These are phyloP conservation scores for Siniperca obscura DNA, from an alignment of 2,797 vertebrate species.

Conservation along the genomic window DNA sequence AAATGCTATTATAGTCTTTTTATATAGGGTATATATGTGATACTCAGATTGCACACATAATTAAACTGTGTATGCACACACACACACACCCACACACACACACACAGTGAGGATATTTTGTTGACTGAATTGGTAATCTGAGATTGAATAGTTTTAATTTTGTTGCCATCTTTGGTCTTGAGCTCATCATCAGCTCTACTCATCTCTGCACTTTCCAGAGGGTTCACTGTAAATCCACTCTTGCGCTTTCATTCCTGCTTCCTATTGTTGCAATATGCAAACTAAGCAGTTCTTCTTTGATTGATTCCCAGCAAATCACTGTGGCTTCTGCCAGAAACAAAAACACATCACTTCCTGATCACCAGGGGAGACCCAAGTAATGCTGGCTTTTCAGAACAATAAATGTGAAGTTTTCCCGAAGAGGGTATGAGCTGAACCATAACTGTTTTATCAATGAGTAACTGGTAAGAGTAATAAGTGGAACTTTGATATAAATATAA, in stretches of 20 bases:
- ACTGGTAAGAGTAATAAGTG: not conserved
- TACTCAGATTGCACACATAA: not conserved
- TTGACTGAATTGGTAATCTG: constrained; percentile 7
- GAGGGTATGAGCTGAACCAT: not conserved
- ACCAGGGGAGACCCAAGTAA: not conserved
- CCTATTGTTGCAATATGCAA: constrained; percentile 4
- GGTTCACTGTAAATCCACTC: not conserved
- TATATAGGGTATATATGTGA: not conserved
- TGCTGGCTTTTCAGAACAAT: not conserved
- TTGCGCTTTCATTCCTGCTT: not conserved
- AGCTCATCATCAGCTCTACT: constrained; percentile 7
- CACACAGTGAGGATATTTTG: not conserved
- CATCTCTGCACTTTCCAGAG: not conserved
- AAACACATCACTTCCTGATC: not conserved
- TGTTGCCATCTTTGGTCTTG: constrained; percentile 9
- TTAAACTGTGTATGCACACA: not conserved
- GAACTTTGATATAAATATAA: not conserved
- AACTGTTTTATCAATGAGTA: not conserved
- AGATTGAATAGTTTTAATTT: constrained; percentile 23
- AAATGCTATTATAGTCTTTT: not conserved
- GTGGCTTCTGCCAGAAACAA: constrained; percentile 4
- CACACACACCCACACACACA: too few species aligned
- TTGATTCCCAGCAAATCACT: constrained; percentile 14
- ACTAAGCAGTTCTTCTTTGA: constrained; percentile 6
- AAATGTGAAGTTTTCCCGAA: not conserved